Base-by-base conservation (phyloP, 2,888 invertebrate genomes). In the Prosapia bicincta region DNA sequence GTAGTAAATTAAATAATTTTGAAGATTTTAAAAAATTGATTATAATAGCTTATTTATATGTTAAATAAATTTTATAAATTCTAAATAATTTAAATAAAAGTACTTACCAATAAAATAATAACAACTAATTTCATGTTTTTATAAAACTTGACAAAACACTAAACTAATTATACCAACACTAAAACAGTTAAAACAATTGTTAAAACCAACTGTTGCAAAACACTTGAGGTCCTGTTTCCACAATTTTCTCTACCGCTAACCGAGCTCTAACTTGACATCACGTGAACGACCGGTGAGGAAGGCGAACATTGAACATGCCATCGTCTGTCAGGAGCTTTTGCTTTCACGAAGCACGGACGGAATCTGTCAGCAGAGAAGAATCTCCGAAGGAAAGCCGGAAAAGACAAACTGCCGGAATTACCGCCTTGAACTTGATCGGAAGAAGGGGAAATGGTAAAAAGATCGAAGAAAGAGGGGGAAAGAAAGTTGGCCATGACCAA, bases 401-500 rank as follows among this genome's bases (percentile, higher is more conserved):
- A 54, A 54, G 54, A 54, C 54, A 54, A 54, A 20, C 20, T 20
- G 54, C 20, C n/a, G 1, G 54, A 20, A 54, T 54, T 54, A 54
- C 13, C 54, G 5, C 54, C 54, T 54, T 54, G 54, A 54, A 54
- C 54, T 54, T 54, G 54, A 20, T 54, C n/a, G 20, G 54, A 54
- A 70, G 67, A 67, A 28, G 43, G 38, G 73, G 68, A 13, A 26
- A 32, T 32, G 68, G 20, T 13, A 26, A 32, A 38, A 30, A 65
- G 66, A 26, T 30, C 66, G 68, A 43, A 15, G 72, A 68, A 67
- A 65, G 68, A 70, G 43, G 73, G 32, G 54, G 70, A 74, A 71
- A 71, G 76, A 74, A 77, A 70, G 74, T 69, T 71, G 74, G 69
- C 70, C 71, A 69, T 68, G 77, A 74, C 74, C 74, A 74, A 71